Base-by-base conservation (phyloP, 2,797 vertebrate species). In the Sardinella longiceps region DNA sequence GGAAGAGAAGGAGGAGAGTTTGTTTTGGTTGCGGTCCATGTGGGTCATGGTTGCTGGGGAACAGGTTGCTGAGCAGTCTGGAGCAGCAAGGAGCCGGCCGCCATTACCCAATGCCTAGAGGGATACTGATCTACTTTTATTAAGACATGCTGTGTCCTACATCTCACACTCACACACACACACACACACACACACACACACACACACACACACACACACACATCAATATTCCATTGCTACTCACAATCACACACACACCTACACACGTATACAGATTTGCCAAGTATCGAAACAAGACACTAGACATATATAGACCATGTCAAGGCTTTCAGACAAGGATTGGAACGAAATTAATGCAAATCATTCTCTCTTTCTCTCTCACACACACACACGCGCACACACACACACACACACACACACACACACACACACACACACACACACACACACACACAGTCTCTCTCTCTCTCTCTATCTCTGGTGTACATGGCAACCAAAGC, bases 61-160 rank as follows among this genome's bases (percentile, higher is more conserved):
- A 70, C 82, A 88, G 80, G 70, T 85, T 89, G 84, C 80, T 83
- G 82, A 86, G 84, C 60, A 84, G 86, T 85, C 85, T 88, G 82
- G 51, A 85, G 51, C 82, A 86, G 86, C n/a, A 46, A 87, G 82
- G 70, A 81, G 45, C 63, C 80, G 70, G 74, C 80, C 51, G n/a
- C 82, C 66, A 86, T 80, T 30, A 85, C 14, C 28, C 63, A 37
- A 25, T 5, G 63, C 80, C 48, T 85, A 28, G 53, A 80, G 81
- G 80, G 88, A 51, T 37, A 33, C 30, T 84, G 88, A 85, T 87
- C 89, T 87, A 88, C 86, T 87, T 88, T 86, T 82, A 86, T 33
- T 70, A 25, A 70, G 63, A 70, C 63, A 70, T 70, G 63, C 63
- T 70, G 63, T 70, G 63, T 70, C 63, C 63, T 70, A 70, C 28